Evolutionary conservation across 2,888 invertebrate genomes (phyloP).

Genomic region (Teleiodes luculella): DNA sequence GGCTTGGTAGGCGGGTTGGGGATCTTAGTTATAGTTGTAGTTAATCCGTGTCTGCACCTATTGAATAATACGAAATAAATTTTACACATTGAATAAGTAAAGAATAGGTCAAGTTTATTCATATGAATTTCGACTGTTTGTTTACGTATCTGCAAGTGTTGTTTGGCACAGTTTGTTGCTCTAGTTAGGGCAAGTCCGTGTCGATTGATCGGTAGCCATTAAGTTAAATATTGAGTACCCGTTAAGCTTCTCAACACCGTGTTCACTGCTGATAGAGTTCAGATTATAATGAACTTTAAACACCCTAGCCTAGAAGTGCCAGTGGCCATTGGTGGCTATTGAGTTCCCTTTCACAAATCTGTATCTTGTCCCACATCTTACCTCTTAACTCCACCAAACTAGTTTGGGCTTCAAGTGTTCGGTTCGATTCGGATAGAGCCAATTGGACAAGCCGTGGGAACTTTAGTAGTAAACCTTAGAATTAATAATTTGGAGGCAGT

Average conservation of each 20-base stretch:
- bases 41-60: no score
- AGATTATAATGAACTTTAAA: background rate
- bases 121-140: background rate
- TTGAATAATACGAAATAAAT: no score
- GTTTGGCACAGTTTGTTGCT: conserved; percentile 2
- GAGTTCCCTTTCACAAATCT: conserved; percentile 17
- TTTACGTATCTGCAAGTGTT: background rate
- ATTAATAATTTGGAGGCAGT: no score
- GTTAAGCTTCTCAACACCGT: background rate
- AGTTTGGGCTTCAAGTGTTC: conserved; percentile 7
- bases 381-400: conserved; percentile 7
- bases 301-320: background rate
- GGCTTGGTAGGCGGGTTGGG: no score
- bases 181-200: background rate
- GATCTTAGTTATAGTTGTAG: no score
- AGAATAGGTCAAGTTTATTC: no score
- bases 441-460: conserved; percentile 8
- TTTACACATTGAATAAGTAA: no score
- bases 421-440: background rate
- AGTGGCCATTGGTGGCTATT: background rate
- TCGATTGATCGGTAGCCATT: conserved; percentile 2
- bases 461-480: background rate
- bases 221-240: background rate
- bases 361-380: conserved; percentile 17
- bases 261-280: background rate